phyloP scores from a whole-genome alignment of 2,888 invertebrate species.

The Acheta domesticus region DNA sequence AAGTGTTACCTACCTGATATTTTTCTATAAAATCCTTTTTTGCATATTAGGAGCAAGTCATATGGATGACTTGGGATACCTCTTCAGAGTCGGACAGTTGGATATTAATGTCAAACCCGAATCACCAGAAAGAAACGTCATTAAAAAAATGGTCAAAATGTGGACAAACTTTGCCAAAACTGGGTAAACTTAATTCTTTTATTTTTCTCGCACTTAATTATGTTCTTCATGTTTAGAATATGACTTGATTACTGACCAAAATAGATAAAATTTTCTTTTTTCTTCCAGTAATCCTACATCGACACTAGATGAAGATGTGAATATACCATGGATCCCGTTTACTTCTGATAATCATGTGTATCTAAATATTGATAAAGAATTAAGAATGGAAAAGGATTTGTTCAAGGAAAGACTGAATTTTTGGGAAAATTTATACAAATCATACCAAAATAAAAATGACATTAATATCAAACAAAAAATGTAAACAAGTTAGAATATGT shows the following conservation, averaged over 20 bases:
- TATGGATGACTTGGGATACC: constrained; percentile 63
- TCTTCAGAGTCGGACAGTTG: constrained; percentile 50
- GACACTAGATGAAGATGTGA: not conserved
- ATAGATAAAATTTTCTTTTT: not conserved
- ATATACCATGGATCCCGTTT: constrained; percentile 21
- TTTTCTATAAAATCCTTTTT: not conserved
- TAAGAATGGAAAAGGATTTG: constrained; percentile 20
- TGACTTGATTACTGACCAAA: too few relatives aligned
- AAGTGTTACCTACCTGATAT: not conserved
- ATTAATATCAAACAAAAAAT: too few relatives aligned
- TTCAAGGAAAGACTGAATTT: constrained; percentile 22
- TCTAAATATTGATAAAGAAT: constrained; percentile 5
- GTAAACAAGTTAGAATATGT: too few relatives aligned
- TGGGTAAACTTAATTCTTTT: constrained; percentile 46
- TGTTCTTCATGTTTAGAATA: too few relatives aligned
- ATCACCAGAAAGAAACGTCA: constrained; percentile 58
- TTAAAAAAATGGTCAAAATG: constrained; percentile 58
- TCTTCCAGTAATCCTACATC: constrained; percentile 25
- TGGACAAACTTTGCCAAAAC: constrained; percentile 64
- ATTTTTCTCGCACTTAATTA: too few relatives aligned
- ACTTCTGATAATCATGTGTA: constrained; percentile 22
- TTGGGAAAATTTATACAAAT: constrained; percentile 18
- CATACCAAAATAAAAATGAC: not conserved
- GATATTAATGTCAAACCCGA: constrained; percentile 50
- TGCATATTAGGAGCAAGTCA: constrained; percentile 54